phyloP scores from a whole-genome alignment of 2,888 invertebrate species.

The Eristalinus sepulchralis region DNA sequence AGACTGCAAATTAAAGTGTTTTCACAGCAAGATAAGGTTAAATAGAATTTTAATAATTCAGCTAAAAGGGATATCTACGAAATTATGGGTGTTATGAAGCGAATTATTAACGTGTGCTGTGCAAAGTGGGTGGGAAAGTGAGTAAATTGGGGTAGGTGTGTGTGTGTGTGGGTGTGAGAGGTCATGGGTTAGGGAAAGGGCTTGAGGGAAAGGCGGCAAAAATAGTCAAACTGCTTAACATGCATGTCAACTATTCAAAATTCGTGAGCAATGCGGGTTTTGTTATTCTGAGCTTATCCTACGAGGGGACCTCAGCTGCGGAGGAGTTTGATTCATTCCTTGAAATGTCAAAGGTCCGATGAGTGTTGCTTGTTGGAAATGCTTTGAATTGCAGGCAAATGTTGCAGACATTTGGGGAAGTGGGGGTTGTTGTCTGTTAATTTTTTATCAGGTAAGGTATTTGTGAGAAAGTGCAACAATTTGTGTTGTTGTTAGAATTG shows the following conservation, averaged over 20 bases:
- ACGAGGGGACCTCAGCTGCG: no score
- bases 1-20: background rate
- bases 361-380: no score
- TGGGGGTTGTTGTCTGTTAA: no score
- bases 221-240: background rate
- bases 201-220: background rate
- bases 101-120: background rate
- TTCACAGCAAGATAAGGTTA: background rate
- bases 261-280: background rate
- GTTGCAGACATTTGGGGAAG: no score
- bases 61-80: background rate
- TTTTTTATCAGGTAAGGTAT: no score
- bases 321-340: no score
- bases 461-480: no score
- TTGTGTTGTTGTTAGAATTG: no score
- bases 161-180: background rate
- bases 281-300: background rate
- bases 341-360: no score
- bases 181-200: background rate
- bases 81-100: background rate
- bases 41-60: conserved; percentile 3
- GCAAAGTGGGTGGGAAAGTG: background rate
- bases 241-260: background rate
- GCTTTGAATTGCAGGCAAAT: no score
- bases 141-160: background rate